Evolutionary conservation across 2,113 vertebrate genomes (phyloP), one percentile per base, ranked within the genome.

Genomic region (Triplophysa siluroides): DNA sequence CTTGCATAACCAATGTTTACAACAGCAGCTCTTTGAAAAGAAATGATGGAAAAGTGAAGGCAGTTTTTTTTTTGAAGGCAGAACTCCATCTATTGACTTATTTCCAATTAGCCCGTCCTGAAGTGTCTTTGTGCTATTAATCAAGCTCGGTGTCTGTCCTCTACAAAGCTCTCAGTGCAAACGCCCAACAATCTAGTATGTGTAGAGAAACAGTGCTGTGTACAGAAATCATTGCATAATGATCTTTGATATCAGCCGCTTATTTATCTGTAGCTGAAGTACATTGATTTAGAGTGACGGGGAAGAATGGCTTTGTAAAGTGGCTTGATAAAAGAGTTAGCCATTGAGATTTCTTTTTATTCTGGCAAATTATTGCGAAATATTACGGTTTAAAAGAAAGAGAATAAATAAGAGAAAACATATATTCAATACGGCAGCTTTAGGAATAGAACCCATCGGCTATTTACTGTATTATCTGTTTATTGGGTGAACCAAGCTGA

Each of bases 161-260:
- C 12, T 45, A 13, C 45, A 47, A 41, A 45, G 9, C 14, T 24
- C 72, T 61, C 12, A 3, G 19, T 7, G 21, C 56, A 74, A 73
- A 60, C 62, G 21, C 21, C 16, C 70, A 24, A 43, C 50, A 24
- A 58, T 68, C 13, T 4, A 21, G 64, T 29, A 56, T 23, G 43
- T 69, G 23, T 54, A 41, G 72, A 69, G 56, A 79, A 50, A 43
- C 26, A 41, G 29, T 18, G 21, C 29, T 78, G 58, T 73, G 74
- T 60, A 71, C 74, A 43, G 38, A 66, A 62, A 60, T 26, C 73
- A 11, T 58, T 58, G 64, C 61, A 58, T 78, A 76, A 84, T 81
- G 78, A 73, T 78, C 68, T 78, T 78, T 81, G 73, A 84, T 56
- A 63, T 81, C 74, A 29, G 26, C 26, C 1, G 58, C 50, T 80